phyloP scores from a whole-genome alignment of 2,888 invertebrate genomes.

The Polydrusus tereticollis region DNA sequence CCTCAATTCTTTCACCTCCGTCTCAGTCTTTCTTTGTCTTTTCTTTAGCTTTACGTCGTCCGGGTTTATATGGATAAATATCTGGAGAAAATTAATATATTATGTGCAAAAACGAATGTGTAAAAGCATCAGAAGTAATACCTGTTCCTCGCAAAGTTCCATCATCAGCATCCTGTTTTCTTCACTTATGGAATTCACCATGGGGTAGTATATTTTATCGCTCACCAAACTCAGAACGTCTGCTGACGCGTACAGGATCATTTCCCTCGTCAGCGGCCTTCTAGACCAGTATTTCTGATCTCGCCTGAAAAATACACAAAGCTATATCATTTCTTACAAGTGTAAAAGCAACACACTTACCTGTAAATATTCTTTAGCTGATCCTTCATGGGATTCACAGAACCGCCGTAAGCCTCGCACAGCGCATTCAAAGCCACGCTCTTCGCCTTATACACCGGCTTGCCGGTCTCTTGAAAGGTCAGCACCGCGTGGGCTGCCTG shows the following conservation, averaged over 20 bases:
- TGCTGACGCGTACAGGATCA: slow-evolving; percentile 91
- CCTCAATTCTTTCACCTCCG: slow-evolving; percentile 89
- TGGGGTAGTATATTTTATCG: slow-evolving; percentile 83
- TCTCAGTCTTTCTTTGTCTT: slow-evolving; percentile 90
- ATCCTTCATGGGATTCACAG: slow-evolving; percentile 91
- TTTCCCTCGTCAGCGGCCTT: slow-evolving; percentile 88
- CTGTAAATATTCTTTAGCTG: slow-evolving; percentile 86
- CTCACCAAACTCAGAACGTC: slow-evolving; percentile 90
- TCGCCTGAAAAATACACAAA: slow-evolving; percentile 66
- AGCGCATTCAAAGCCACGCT: slow-evolving; percentile 92
- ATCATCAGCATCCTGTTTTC: slow-evolving; percentile 81
- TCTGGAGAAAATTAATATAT: slow-evolving; percentile 61
- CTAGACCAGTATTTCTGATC: slow-evolving; percentile 91
- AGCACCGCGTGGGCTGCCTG: slow-evolving; percentile 89
- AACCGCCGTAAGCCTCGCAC: slow-evolving; percentile 90
- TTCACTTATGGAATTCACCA: slow-evolving; percentile 78
- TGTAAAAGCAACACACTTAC: slow-evolving; percentile 19
- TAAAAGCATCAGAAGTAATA: too few relatives aligned
- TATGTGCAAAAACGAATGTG: too few relatives aligned
- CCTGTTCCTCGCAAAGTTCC: slow-evolving; percentile 90
- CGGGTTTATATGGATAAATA: slow-evolving; percentile 86
- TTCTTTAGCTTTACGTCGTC: slow-evolving; percentile 89
- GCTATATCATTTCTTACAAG: not conserved
- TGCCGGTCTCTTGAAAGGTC: slow-evolving; percentile 89
- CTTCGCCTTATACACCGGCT: slow-evolving; percentile 95